Percentiles rank a stretch among this genome's conserved stretches.
Conservation (phyloP, 2,888 invertebrate species). For the Disparrhopalites patrizii region DNA sequence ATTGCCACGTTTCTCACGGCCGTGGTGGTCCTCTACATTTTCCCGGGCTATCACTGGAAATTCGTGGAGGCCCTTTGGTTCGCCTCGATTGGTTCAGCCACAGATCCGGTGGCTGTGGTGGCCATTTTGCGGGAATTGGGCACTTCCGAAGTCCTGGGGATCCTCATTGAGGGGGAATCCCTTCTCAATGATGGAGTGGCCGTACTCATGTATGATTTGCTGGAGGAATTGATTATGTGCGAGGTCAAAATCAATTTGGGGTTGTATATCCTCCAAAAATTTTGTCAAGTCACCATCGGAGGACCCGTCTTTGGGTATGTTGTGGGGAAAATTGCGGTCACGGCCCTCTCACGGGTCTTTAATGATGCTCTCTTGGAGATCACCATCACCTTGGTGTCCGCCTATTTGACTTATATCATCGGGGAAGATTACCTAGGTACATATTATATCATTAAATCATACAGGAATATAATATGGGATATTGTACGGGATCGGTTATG, state of each 20-base stretch:
- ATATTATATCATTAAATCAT: too few species aligned
- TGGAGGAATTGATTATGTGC: constrained; percentile 26
- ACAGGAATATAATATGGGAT: too few species aligned
- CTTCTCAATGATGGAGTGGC: constrained; percentile 55
- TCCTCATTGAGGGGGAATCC: constrained; percentile 55
- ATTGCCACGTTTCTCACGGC: constrained; percentile 42
- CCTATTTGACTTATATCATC: constrained; percentile 53
- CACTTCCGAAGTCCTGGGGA: constrained; percentile 50
- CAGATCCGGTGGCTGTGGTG: constrained; percentile 55
- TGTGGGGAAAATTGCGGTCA: constrained; percentile 51
- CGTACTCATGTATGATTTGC: constrained; percentile 52
- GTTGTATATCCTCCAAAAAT: constrained; percentile 38
- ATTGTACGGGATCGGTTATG: too few species aligned
- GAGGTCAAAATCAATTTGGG: neutral
- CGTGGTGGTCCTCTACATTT: constrained; percentile 26
- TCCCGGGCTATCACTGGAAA: constrained; percentile 40
- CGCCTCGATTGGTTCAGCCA: constrained; percentile 53
- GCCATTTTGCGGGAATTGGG: constrained; percentile 53
- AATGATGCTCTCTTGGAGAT: constrained; percentile 53
- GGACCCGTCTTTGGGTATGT: constrained; percentile 52
- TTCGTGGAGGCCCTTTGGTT: constrained; percentile 51
- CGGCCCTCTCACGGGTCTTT: constrained; percentile 51
- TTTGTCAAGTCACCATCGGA: constrained; percentile 50
- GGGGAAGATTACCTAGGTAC: constrained; percentile 45
- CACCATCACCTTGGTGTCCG: constrained; percentile 52